These are phyloP conservation scores for Pachyrhynchus sulphureomaculatus DNA, from an alignment of 1,140 invertebrate species.

Conservation along the genomic window DNA sequence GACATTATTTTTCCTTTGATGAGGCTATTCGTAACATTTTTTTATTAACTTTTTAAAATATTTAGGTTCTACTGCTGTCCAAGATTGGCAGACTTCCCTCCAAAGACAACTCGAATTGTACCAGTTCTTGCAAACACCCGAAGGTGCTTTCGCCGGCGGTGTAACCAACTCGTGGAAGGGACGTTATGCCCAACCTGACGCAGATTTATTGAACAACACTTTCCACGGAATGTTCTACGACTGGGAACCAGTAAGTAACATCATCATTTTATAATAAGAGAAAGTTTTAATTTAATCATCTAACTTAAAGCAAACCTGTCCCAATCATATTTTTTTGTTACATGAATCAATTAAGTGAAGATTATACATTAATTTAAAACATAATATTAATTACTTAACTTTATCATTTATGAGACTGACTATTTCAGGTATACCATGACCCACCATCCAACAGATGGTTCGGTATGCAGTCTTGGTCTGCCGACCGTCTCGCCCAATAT, in stretches of 20 bases:
- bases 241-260: conserved; percentile 29
- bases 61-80: conserved; percentile 23
- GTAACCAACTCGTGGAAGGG: conserved; percentile 35
- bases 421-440: conserved; percentile 30
- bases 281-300: no score
- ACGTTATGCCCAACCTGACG: conserved; percentile 23
- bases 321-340: no score
- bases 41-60: no score
- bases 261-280: not conserved
- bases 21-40: no score
- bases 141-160: conserved; percentile 33
- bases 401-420: no score
- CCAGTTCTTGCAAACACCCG: conserved; percentile 29
- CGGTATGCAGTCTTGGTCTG: conserved; percentile 37
- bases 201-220: conserved; percentile 21
- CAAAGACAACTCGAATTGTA: conserved; percentile 35
- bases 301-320: no score
- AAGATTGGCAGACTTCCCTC: conserved; percentile 28
- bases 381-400: no score
- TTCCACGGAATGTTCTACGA: conserved; percentile 37
- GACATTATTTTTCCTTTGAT: no score
- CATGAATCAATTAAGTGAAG: no score
- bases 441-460: conserved; percentile 37
- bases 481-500: conserved; percentile 34
- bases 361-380: no score